These are phyloP conservation scores for Beris chalybata DNA, from an alignment of 2,888 invertebrate species.

Conservation along the genomic window DNA sequence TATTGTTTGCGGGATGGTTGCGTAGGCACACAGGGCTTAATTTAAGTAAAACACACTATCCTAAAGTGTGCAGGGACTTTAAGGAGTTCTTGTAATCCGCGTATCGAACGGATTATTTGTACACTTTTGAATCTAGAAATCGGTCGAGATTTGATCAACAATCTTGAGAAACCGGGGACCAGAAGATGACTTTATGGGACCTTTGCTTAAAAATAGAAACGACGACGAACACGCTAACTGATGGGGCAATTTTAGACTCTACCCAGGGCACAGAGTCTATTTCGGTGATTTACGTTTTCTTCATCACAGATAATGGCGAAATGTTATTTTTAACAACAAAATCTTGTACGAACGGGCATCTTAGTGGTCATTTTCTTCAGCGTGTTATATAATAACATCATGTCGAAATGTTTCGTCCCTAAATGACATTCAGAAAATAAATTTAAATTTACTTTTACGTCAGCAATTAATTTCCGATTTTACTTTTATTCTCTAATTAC, in stretches of 20 bases:
- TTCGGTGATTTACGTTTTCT: conserved; percentile 39
- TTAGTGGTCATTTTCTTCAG: conserved; percentile 23
- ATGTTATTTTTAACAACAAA: conserved; percentile 28
- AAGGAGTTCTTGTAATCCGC: too few species aligned
- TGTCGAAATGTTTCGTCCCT: conserved; percentile 22
- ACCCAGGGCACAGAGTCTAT: conserved; percentile 38
- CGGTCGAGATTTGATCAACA: too few species aligned
- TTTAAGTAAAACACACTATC: too few species aligned
- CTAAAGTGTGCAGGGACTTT: too few species aligned
- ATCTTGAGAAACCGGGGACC: background rate
- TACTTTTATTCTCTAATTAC: conserved; percentile 18
- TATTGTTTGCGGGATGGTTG: too few species aligned
- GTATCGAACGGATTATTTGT: too few species aligned
- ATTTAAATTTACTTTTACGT: background rate
- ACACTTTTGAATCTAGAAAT: too few species aligned
- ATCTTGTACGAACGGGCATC: conserved; percentile 6
- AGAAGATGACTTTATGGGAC: conserved; percentile 31
- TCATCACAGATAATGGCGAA: conserved; percentile 8
- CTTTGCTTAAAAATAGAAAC: conserved; percentile 37
- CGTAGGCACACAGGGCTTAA: too few species aligned
- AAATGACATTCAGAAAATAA: conserved; percentile 26
- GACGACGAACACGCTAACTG: conserved; percentile 28
- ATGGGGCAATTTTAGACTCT: conserved; percentile 35
- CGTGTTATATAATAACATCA: conserved; percentile 24
- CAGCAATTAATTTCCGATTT: background rate